Evolutionary conservation across 2,113 vertebrate species (phyloP).

Genomic region (Phycodurus eques): DNA sequence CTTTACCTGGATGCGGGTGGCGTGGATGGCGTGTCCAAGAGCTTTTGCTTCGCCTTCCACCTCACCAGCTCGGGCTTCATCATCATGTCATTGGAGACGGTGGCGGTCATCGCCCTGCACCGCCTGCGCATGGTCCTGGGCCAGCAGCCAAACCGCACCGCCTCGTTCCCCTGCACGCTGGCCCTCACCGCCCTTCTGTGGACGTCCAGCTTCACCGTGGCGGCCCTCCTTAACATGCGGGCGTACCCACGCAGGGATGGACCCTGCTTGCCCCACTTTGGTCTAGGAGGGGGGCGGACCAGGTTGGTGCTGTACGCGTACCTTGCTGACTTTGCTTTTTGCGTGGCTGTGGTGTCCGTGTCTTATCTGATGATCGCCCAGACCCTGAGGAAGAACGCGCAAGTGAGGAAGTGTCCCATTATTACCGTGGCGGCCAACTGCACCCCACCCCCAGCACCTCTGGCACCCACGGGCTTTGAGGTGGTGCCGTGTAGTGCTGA

Average conservation of each 20-base stretch:
- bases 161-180: slow-evolving; percentile 85
- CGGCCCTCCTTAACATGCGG: slow-evolving; percentile 82
- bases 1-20: slow-evolving; percentile 80
- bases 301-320: slow-evolving; percentile 85
- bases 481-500: slow-evolving; percentile 72
- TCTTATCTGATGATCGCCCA: slow-evolving; percentile 92
- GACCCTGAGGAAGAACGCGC: slow-evolving; percentile 85
- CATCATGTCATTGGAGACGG: slow-evolving; percentile 95
- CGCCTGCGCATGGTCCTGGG: slow-evolving; percentile 90
- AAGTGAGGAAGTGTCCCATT: slow-evolving; percentile 78
- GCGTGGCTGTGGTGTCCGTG: slow-evolving; percentile 85
- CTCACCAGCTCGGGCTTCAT: slow-evolving; percentile 90
- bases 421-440: slow-evolving; percentile 77
- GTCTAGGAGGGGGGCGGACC: slow-evolving; percentile 74
- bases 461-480: slow-evolving; percentile 68
- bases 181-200: slow-evolving; percentile 86
- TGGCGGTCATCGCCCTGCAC: slow-evolving; percentile 91
- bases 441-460: slow-evolving; percentile 71
- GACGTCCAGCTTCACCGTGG: slow-evolving; percentile 90
- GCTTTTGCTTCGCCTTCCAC: slow-evolving; percentile 94
- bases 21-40: slow-evolving; percentile 73
- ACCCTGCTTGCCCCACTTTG: slow-evolving; percentile 89
- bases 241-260: slow-evolving; percentile 77
- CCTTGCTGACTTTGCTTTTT: slow-evolving; percentile 88
- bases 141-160: slow-evolving; percentile 82